phyloP scores from a whole-genome alignment of 2,888 invertebrate genomes.

The Macrophya annulata region DNA sequence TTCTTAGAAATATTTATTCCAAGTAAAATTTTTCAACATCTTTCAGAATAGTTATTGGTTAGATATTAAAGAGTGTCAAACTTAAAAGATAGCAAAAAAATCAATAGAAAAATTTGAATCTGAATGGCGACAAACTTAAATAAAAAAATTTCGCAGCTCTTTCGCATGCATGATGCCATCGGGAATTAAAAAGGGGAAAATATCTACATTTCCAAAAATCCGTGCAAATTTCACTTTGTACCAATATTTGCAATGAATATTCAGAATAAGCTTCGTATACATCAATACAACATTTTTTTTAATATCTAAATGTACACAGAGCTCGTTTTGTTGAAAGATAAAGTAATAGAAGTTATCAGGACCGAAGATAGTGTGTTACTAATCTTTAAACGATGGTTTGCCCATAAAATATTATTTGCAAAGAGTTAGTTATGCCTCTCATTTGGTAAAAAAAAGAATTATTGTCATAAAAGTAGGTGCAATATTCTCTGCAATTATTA shows the following conservation, averaged over 20 bases:
- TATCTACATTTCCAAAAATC: background rate
- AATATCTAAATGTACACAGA: background rate
- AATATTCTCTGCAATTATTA: background rate
- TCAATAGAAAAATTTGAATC: background rate
- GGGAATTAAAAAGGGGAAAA: background rate
- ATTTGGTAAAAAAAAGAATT: background rate
- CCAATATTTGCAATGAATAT: too few relatives aligned
- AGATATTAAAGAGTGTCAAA: background rate
- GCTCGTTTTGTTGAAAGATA: background rate
- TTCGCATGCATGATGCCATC: background rate
- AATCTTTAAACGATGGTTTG: background rate
- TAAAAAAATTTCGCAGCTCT: background rate
- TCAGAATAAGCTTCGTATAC: background rate
- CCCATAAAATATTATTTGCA: background rate
- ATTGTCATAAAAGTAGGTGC: background rate
- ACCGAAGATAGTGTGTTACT: background rate
- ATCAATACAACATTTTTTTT: background rate
- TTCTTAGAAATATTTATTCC: background rate
- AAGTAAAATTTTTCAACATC: background rate
- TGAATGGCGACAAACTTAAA: background rate
- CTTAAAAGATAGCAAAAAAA: background rate
- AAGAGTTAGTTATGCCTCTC: background rate
- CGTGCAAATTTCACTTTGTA: background rate
- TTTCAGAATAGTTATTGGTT: background rate
- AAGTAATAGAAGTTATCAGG: background rate